Conservation (phyloP, 2,888 invertebrate genomes). For the Ariolimax columbianus region DNA sequence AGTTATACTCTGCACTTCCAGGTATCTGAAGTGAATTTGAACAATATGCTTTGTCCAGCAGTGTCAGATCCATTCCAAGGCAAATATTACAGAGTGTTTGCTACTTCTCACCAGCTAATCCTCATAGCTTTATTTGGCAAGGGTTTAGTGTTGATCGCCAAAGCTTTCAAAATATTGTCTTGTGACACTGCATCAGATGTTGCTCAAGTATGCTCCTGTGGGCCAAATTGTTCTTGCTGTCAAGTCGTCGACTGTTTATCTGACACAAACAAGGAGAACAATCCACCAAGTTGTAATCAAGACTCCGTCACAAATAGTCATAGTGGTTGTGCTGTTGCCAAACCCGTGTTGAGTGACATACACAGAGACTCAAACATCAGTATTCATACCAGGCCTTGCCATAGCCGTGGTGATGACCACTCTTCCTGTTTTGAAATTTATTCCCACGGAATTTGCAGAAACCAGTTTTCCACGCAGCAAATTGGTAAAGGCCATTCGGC, state of each 20-base stretch:
- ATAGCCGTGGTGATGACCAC: not conserved
- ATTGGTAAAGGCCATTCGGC: conserved; percentile 17
- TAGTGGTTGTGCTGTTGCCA: not conserved
- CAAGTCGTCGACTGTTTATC: not conserved
- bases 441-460: not conserved
- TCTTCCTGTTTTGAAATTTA: not conserved
- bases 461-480: not conserved
- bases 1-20: no score
- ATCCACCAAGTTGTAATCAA: no score
- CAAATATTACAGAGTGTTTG: conserved; percentile 90
- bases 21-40: conserved; percentile 94
- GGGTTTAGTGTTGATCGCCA: conserved; percentile 80
- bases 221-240: not conserved
- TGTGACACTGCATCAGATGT: conserved; percentile 6
- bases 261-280: not conserved
- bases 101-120: conserved; percentile 90
- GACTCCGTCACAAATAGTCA: not conserved
- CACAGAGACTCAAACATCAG: not conserved
- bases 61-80: conserved; percentile 96
- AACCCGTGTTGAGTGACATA: not conserved
- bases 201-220: not conserved
- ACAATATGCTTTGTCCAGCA: conserved; percentile 97
- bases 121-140: conserved; percentile 91
- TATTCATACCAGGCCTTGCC: not conserved
- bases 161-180: conserved; percentile 33